Evolutionary conservation across 2,113 vertebrate genomes (phyloP), one percentile per base, ranked within the genome.

Genomic region (Motacilla tschutschensis): DNA sequence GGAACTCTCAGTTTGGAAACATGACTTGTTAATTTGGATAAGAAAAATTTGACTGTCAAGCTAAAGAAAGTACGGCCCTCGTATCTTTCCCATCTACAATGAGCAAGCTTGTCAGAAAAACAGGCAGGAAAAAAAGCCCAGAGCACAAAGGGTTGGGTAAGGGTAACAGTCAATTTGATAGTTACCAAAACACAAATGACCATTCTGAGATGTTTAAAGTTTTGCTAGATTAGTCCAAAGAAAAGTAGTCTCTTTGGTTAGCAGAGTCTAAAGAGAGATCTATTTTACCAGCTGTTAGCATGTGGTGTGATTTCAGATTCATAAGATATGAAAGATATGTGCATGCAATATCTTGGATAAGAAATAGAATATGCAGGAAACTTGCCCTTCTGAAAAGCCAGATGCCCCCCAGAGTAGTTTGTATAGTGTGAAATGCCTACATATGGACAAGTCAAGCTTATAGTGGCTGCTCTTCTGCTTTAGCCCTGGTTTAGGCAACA

Each of bases 41-140:
- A 31, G 9, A 78, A 79, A 81, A 59, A 24, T 29, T 67, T 70
- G 47, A 55, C 8, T 64, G 13, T 26, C 10, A 57, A 55, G 28
- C 17, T 67, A 59, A 80, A 82, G 55, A 72, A 41, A 14, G 5
- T 46, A 38, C 0, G 7, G 15, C 22, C 20, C 9, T 91, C 29
- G 11, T 48, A 54, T 29, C 8, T 73, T 83, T 80, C 26, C 25
- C 5, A 77, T 57, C 19, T 57, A 5, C 22, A 53, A 5, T 7
- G 4, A 41, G 14, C 28, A 65, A 65, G 1, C 6, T 72, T 43
- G 62, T 74, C 28, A 83, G 67, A 83, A 89, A 75, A 73, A 58
- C 2, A 17, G 24, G 5, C 17, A 65, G 33, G 17, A 4, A 28
- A 28, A 54, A 46, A 41, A 35, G 0, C 7, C 10, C 29, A 29